phyloP scores from a whole-genome alignment of 2,797 vertebrate genomes.

The Fundulus diaphanus region DNA sequence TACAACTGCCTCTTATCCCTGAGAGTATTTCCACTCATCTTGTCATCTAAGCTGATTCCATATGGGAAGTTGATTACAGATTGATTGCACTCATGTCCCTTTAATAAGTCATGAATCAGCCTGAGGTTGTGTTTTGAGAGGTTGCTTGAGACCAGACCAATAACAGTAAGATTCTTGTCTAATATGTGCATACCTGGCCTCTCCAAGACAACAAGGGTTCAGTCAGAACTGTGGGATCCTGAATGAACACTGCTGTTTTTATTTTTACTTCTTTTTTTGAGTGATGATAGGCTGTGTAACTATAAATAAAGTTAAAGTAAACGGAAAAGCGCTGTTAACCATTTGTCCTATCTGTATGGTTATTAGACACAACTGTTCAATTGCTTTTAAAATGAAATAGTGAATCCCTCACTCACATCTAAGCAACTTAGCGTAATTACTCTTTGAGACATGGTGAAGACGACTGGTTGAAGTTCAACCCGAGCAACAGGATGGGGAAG shows the following conservation, averaged over 20 bases:
- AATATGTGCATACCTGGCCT: constrained; percentile 17
- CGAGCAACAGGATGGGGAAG: background rate
- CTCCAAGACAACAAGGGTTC: constrained; percentile 3
- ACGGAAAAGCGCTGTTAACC: background rate
- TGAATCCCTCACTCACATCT: background rate
- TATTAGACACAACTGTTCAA: background rate
- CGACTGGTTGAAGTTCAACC: background rate
- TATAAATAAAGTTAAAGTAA: background rate
- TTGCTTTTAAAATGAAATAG: background rate
- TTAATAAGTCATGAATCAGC: constrained; percentile 50
- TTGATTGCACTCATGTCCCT: constrained; percentile 66
- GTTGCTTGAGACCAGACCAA: constrained; percentile 34
- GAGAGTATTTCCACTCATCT: constrained; percentile 70
- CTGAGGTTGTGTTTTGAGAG: constrained; percentile 57
- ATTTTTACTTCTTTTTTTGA: background rate
- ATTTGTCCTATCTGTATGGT: background rate
- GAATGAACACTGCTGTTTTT: background rate
- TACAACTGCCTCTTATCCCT: constrained; percentile 58
- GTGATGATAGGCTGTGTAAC: constrained; percentile 4
- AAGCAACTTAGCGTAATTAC: background rate
- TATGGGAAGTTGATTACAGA: constrained; percentile 78
- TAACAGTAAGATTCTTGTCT: constrained; percentile 61
- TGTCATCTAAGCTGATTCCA: constrained; percentile 68
- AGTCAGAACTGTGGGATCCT: constrained; percentile 21
- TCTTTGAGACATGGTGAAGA: background rate